These are phyloP conservation scores for Tribolium madens DNA, from an alignment of 1,140 invertebrate genomes.

Conservation along the genomic window DNA sequence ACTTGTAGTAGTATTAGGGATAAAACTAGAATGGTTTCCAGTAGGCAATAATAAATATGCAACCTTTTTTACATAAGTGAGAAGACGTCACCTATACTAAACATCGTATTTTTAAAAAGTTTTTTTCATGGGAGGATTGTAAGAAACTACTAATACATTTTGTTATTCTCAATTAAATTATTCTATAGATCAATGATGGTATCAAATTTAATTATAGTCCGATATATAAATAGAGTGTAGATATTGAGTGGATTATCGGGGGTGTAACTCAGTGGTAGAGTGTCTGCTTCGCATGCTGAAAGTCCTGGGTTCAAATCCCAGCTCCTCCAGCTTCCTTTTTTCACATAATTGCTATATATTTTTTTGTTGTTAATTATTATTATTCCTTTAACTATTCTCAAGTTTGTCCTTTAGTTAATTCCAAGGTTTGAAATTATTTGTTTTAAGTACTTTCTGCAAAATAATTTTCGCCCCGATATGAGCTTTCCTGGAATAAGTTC, in stretches of 20 bases:
- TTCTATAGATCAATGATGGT: background rate
- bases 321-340: conserved; percentile 69
- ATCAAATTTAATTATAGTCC: background rate
- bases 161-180: too few species aligned
- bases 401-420: background rate
- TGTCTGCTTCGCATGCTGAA: conserved; percentile 83
- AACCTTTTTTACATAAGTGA: background rate
- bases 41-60: background rate
- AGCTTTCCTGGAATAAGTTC: background rate
- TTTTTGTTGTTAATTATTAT: conserved; percentile 58
- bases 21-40: too few species aligned
- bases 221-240: background rate
- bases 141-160: background rate
- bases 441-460: too few species aligned
- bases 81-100: background rate
- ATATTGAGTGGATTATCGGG: conserved; percentile 62
- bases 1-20: too few species aligned
- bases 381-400: conserved; percentile 7
- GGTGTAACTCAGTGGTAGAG: conserved; percentile 84
- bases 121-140: background rate
- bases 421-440: too few species aligned
- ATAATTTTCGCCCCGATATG: background rate
- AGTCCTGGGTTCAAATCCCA: conserved; percentile 83
- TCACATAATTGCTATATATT: background rate
- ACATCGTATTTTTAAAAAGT: background rate